phyloP scores from a whole-genome alignment of 2,888 invertebrate species.

The Hedychridium roseum region DNA sequence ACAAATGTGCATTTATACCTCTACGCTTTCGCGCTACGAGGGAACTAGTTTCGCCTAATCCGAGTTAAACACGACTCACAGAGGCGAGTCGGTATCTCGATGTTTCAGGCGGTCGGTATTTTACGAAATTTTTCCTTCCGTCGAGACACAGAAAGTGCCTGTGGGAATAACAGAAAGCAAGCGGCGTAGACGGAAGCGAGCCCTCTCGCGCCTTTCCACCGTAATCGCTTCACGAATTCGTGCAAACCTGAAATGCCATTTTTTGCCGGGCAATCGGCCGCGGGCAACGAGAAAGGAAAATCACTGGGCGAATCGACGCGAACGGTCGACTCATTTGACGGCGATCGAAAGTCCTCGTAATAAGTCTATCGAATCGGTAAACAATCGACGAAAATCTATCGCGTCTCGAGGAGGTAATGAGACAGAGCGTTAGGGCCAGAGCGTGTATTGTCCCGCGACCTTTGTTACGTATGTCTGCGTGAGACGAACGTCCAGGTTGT shows the following conservation, averaged over 20 bases:
- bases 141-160: no score
- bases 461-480: conserved; percentile 37
- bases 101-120: no score
- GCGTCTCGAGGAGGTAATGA: conserved; percentile 12
- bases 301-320: conserved; percentile 7
- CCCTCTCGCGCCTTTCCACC: conserved; percentile 23
- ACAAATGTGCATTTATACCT: no score
- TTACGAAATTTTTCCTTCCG: no score
- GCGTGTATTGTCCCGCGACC: conserved; percentile 19
- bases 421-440: not conserved
- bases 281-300: no score
- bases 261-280: no score
- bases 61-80: no score
- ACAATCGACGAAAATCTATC: no score
- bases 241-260: conserved; percentile 21
- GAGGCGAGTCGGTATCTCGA: no score
- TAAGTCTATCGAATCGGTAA: conserved; percentile 30
- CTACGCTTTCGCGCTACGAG: no score
- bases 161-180: no score
- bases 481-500: conserved; percentile 8
- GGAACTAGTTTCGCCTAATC: no score
- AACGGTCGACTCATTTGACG: conserved; percentile 8
- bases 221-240: conserved; percentile 25
- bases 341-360: conserved; percentile 27
- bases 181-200: conserved; percentile 24